phyloP scores from a whole-genome alignment of 2,888 invertebrate species.

The Corythucha ciliata region DNA sequence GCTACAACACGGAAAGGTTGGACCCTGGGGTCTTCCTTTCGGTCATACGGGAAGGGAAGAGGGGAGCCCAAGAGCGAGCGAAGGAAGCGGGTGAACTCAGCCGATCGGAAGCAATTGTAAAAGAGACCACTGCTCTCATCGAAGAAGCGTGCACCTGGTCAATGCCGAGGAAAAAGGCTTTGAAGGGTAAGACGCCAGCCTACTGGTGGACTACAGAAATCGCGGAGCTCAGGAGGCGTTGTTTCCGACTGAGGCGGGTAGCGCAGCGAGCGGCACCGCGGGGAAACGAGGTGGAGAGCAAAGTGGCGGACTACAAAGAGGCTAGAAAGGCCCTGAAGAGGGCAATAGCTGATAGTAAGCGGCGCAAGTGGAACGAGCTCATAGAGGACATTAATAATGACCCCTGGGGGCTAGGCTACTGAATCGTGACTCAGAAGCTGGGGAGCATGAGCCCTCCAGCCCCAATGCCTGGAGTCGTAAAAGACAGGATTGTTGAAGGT shows the following conservation, averaged over 20 bases:
- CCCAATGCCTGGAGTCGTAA: neutral
- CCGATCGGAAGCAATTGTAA: slow-evolving; percentile 30
- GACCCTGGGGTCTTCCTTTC: neutral
- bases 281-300: slow-evolving; percentile 1
- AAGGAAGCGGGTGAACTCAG: slow-evolving; percentile 29
- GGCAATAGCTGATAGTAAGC: slow-evolving; percentile 27
- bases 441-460: slow-evolving; percentile 1
- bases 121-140: neutral
- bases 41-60: neutral
- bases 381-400: slow-evolving; percentile 28
- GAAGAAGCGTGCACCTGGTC: slow-evolving; percentile 1
- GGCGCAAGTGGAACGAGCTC: slow-evolving; percentile 29
- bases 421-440: slow-evolving; percentile 16
- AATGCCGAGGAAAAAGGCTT: neutral
- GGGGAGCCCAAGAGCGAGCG: neutral
- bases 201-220: slow-evolving; percentile 11
- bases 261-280: slow-evolving; percentile 21
- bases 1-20: neutral
- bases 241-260: slow-evolving; percentile 13
- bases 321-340: neutral
- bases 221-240: neutral
- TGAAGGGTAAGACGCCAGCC: neutral
- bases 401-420: slow-evolving; percentile 19
- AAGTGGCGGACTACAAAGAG: neutral
- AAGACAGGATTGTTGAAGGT: slow-evolving; percentile 7